Conservation (phyloP, 2,888 invertebrate species). For the Sesamia inferens region DNA sequence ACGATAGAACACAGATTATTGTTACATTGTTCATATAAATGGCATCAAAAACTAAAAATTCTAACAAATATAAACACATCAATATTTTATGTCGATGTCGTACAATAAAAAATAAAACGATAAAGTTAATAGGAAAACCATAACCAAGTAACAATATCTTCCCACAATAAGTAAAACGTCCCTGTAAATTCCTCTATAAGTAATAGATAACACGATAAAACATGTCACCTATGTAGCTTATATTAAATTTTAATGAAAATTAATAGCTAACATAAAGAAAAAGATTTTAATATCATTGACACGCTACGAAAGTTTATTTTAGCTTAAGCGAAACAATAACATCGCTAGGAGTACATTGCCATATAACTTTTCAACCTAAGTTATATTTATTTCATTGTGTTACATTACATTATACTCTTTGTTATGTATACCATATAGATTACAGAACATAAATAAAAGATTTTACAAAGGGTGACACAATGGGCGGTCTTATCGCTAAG, state of each 20-base stretch:
- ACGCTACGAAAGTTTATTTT: constrained; percentile 7
- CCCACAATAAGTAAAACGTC: constrained; percentile 26
- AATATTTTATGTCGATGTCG: constrained; percentile 14
- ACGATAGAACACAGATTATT: constrained; percentile 52
- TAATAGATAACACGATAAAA: constrained; percentile 45
- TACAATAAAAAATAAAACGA: no score
- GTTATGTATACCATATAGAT: no score
- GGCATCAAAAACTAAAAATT: constrained; percentile 56
- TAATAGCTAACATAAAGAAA: constrained; percentile 24
- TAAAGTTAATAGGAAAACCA: constrained; percentile 27
- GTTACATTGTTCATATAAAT: constrained; percentile 49
- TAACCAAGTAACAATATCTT: constrained; percentile 41
- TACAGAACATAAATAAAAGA: no score
- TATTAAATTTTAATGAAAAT: constrained; percentile 48
- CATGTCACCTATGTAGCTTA: constrained; percentile 38
- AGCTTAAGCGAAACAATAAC: constrained; percentile 27
- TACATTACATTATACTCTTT: no score
- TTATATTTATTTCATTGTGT: constrained; percentile 25
- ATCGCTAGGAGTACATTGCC: constrained; percentile 38
- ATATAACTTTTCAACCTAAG: neutral
- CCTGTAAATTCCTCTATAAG: constrained; percentile 43
- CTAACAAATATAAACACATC: constrained; percentile 51
- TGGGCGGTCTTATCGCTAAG: no score
- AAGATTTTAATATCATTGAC: constrained; percentile 32
- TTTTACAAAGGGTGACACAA: no score